Evolutionary conservation across 2,797 vertebrate species (phyloP).

Genomic region (Lacerta viridis): DNA sequence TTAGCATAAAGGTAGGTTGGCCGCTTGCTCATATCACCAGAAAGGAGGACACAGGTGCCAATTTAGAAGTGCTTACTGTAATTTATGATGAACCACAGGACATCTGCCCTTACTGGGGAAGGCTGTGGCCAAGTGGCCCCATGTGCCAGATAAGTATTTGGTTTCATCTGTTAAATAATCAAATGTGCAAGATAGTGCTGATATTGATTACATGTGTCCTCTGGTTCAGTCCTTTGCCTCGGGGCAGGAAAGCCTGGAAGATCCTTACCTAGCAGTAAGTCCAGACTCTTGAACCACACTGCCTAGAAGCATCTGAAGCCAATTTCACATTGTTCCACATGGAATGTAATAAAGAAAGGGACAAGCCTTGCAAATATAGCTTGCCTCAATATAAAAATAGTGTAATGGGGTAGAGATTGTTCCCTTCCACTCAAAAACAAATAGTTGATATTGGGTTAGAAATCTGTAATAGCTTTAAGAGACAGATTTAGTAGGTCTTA

Average conservation of each 20-base stretch:
- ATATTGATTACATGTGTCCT: neutral
- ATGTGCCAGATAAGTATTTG: neutral
- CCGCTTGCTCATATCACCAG: too few species aligned
- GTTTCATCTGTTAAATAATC: neutral
- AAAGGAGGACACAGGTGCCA: neutral
- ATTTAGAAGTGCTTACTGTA: neutral
- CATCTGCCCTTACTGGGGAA: neutral
- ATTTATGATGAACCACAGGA: neutral
- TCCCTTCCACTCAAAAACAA: slow-evolving; percentile 47
- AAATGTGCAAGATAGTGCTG: neutral
- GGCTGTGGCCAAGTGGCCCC: neutral
- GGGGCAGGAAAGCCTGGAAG: neutral
- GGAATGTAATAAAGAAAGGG: neutral
- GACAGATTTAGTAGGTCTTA: slow-evolving; percentile 41
- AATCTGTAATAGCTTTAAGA: slow-evolving; percentile 39
- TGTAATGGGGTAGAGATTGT: slow-evolving; percentile 33
- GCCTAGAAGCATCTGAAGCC: neutral
- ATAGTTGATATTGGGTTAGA: slow-evolving; percentile 17
- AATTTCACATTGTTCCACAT: neutral
- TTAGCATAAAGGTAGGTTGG: neutral
- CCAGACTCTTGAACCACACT: neutral
- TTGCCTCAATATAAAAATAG: neutral
- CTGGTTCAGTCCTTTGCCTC: neutral
- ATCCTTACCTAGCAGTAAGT: neutral
- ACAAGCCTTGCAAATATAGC: neutral